phyloP scores from a whole-genome alignment of 2,113 vertebrate species.

The Poecilia latipinna region DNA sequence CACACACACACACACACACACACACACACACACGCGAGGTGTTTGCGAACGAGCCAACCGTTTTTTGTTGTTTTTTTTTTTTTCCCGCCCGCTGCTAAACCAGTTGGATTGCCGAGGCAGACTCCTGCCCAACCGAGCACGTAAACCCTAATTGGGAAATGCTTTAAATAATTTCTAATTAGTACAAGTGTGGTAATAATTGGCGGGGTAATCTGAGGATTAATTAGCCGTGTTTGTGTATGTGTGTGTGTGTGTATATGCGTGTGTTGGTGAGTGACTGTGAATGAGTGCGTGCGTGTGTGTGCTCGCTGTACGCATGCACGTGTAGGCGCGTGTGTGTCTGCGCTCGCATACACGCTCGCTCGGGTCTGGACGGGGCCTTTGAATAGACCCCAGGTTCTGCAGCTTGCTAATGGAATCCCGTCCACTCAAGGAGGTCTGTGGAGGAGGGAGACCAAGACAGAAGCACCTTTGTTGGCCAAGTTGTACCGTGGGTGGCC shows the following conservation, averaged over 20 bases:
- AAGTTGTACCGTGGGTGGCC: conserved; percentile 89
- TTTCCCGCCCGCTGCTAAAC: conserved; percentile 43
- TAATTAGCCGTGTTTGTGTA: conserved; percentile 86
- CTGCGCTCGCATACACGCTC: conserved; percentile 66
- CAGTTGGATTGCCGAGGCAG: conserved; percentile 75
- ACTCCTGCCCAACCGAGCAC: conserved; percentile 84
- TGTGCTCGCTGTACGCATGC: conserved; percentile 79
- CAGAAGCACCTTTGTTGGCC: conserved; percentile 92
- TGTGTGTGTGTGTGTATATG: conserved; percentile 72
- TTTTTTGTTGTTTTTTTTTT: neutral
- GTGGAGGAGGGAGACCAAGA: conserved; percentile 86
- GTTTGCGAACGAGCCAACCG: conserved; percentile 46
- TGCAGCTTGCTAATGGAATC: conserved; percentile 87
- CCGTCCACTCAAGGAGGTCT: conserved; percentile 89
- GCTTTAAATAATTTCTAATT: conserved; percentile 92
- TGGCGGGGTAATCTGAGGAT: conserved; percentile 91
- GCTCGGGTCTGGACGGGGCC: conserved; percentile 74
- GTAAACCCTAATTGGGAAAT: conserved; percentile 87
- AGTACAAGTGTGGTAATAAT: conserved; percentile 91
- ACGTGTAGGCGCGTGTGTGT: conserved; percentile 77
- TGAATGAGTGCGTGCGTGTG: conserved; percentile 75
- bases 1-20: conserved; percentile 1
- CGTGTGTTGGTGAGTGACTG: conserved; percentile 8
- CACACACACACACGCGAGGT: conserved; percentile 23
- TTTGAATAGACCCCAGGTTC: conserved; percentile 84